Base-by-base conservation (phyloP, 1,140 invertebrate species). In the Yoshiicerus persimilis region DNA sequence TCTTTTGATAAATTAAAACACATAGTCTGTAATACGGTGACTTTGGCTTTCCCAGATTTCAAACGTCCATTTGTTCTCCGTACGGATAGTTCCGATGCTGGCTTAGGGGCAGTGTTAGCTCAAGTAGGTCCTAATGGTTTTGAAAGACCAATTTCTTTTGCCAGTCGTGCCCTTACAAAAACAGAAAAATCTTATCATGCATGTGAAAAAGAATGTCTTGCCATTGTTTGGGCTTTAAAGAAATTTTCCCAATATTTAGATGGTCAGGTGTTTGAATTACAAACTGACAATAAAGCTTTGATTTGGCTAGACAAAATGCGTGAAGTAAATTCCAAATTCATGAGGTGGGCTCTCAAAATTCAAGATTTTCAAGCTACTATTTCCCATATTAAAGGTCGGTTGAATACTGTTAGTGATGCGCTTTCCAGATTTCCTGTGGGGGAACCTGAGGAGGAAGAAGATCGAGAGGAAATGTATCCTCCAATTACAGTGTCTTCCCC, bases 371-470 rank as follows among this genome's bases (percentile, higher is more conserved):
- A 84, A 16, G 10, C 27, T 4, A 84, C 47, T 8, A 84, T 84
- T 30, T 16, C 83, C 13, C 47, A 84, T 27, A 41, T 41, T 30
- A 41, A 41, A 84, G 83, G 83, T n/a, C 87, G 88, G 47, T 89
- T 92, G 0, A 84, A 47, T 30, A 25, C 11, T 11, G 83, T 84
- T 4, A 38, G 25, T 16, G 83, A 84, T n/a, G 83, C 83, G 2
- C 10, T 84, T 2, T 47, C 38, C 2, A 1, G 83, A 10, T 20
- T 47, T 32, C 38, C 38, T 4, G 39, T 30, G 0, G 83, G 25
- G 2, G 39, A 41, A 62, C 13, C 62, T 0, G 38, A 84, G 83
- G 41, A 47, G 3, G 83, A 84, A 11, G 83, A 41, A 84, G 39
- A 16, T 9, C 13, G 34, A 10, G 38, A 30, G 13, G 83, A 84